Evolutionary conservation across 2,888 invertebrate species (phyloP), one percentile per base, ranked within the genome.

Genomic region (Hirtodrosophila alboralis): DNA sequence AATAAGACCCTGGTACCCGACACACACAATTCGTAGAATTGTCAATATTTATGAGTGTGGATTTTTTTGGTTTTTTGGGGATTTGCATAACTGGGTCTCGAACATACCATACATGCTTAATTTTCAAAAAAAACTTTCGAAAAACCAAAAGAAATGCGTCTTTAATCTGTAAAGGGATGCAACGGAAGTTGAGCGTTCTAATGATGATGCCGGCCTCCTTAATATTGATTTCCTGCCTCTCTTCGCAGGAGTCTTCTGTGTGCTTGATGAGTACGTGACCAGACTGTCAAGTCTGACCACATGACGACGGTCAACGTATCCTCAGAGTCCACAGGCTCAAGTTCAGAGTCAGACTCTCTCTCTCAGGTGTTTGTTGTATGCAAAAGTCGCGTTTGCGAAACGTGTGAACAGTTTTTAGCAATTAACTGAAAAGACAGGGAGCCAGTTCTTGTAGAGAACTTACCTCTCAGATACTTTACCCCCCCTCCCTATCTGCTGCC

Each of bases 21-120:
- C 51, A 18, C 26, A 49, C 21, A 57, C 57, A 76, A 66, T 81
- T 81, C 80, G 83, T 83, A 84, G 83, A 80, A 80, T 81, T 61
- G 62, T 72, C 81, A 62, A 84, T 86, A 83, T 86, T 84, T 84
- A 86, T 86, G 81, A 84, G 59, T 70, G 64, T 68, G 51, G 21
- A 48, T 45, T 63, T 34, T 69, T 70, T 76, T 61, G 54, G 72
- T 30, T 18, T 68, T 75, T 74, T n/a, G n/a, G 58, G 58, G 71
- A 88, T 88, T 88, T 88, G 85, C 89, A 89, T 88, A 89, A 88
- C 88, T 88, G 86, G 88, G 88, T 89, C 88, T 86, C 62, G 67
- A 81, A 87, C 88, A 84, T 48, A 61, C 62, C 68, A 10, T 75
- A 70, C 84, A 84, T 80, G 71, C 62, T 73, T 81, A 84, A 88